Evolutionary conservation across 2,888 invertebrate species (phyloP).

Genomic region (Crematogaster levior): DNA sequence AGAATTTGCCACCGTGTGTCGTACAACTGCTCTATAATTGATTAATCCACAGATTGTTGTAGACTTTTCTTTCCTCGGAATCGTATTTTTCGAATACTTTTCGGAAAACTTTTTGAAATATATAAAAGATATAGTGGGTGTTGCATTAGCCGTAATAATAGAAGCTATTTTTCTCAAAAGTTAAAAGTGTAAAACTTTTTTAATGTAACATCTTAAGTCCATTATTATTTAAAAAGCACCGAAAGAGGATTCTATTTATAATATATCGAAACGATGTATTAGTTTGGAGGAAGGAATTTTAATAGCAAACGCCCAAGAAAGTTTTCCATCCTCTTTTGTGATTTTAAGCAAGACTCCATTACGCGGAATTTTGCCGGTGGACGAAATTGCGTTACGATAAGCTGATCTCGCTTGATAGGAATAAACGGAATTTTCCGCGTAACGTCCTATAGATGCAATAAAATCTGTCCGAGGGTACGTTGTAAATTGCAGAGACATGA

Average conservation of each 20-base stretch:
- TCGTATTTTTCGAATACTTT: not conserved
- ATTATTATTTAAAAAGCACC: not conserved
- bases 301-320: not conserved
- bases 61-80: not conserved
- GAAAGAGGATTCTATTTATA: conserved; percentile 2
- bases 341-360: conserved; percentile 27
- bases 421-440: conserved; percentile 44
- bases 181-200: not conserved
- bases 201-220: not conserved
- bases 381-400: conserved; percentile 37
- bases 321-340: not conserved
- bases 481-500: conserved; percentile 60
- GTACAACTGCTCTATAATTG: not conserved
- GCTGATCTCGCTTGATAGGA: conserved; percentile 20
- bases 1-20: conserved; percentile 43
- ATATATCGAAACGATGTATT: not conserved
- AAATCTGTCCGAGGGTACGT: conserved; percentile 38
- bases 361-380: not conserved
- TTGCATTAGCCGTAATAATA: conserved; percentile 7
- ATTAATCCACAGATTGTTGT: not conserved
- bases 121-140: not conserved
- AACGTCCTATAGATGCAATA: conserved; percentile 29
- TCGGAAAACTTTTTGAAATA: not conserved
- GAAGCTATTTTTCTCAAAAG: not conserved
- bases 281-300: not conserved